Base-by-base conservation (phyloP, 2,888 invertebrate species). In the Euphydryas editha region DNA sequence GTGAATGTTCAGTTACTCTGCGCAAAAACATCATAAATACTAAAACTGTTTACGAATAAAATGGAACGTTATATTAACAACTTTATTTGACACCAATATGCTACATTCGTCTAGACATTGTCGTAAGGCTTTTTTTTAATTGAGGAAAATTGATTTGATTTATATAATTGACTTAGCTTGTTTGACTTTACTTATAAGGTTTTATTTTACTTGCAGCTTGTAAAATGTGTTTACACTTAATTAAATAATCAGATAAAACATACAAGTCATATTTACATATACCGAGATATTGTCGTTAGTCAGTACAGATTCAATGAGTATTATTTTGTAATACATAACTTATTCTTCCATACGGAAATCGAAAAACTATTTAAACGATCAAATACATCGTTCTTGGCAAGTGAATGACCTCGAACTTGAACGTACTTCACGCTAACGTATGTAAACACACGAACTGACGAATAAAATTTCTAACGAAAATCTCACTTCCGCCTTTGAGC, bases 341-440 rank as follows among this genome's bases (percentile, higher is more conserved):
- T 30, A 30, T 36, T 15, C 0, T 17, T 30, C 30, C n/a, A 1
- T 30, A 54, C 15, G 20, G n/a, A 24, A 30, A 18, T 8, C 11
- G 36, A 36, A 8, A 30, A 17, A 10, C 17, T 54, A 54, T 54
- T 56, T 24, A 21, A 62, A 54, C 39, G 10, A 17, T 36, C 44
- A 42, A 67, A 46, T 44, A n/a, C 54, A 5, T 24, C 39, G 11
- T 56, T 58, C 30, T 7, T 54, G 47, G 47, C 61, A 62, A 65
- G 74, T 75, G 71, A 86, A 87, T 80, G 84, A 90, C 91, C 91
- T 87, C 89, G 90, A 90, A 90, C 90, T 90, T 90, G 91, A 85
- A 80, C 80, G 81, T 78, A 78, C 79, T 80, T 81, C 75, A 82
- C 78, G 80, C 47, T 44, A 78, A 76, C 78, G 76, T 82, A 83